Percentiles rank a stretch among this genome's conserved stretches.
Conservation (phyloP, 2,888 invertebrate genomes). For the Rapana venosa region DNA sequence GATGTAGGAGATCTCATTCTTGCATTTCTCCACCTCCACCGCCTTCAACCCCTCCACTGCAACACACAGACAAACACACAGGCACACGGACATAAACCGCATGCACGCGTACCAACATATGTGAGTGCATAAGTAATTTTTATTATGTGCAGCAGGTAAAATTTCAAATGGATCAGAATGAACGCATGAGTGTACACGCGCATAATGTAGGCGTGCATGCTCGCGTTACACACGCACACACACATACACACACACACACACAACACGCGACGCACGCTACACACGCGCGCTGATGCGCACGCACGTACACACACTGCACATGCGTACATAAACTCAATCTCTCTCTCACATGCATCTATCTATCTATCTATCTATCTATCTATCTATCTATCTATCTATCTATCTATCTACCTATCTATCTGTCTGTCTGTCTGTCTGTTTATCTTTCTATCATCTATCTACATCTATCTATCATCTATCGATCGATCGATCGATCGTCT, state of each 20-base stretch:
- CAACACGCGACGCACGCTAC: conserved; percentile 4
- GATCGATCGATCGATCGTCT: too few relatives aligned
- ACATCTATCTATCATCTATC: too few relatives aligned
- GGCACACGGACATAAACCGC: not conserved
- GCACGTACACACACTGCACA: not conserved
- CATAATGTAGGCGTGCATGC: not conserved
- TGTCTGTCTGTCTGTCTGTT: too few relatives aligned
- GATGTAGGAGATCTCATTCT: conserved; percentile 76
- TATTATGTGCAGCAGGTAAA: too few relatives aligned
- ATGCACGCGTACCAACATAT: not conserved
- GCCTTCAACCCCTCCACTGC: conserved; percentile 76
- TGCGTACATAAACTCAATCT: not conserved
- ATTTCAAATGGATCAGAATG: not conserved
- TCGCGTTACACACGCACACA: not conserved
- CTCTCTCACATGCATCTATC: not conserved
- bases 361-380: too few relatives aligned
- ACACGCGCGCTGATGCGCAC: not conserved
- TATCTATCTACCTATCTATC: too few relatives aligned
- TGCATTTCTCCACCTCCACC: conserved; percentile 78
- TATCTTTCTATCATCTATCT: too few relatives aligned
- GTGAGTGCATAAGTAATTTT: too few relatives aligned
- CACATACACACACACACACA: conserved; percentile 10
- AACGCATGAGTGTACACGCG: not conserved
- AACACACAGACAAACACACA: conserved; percentile 10
- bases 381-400: too few relatives aligned